These are phyloP conservation scores for Ophion ventricosus DNA, from an alignment of 2,888 invertebrate genomes.

Conservation along the genomic window DNA sequence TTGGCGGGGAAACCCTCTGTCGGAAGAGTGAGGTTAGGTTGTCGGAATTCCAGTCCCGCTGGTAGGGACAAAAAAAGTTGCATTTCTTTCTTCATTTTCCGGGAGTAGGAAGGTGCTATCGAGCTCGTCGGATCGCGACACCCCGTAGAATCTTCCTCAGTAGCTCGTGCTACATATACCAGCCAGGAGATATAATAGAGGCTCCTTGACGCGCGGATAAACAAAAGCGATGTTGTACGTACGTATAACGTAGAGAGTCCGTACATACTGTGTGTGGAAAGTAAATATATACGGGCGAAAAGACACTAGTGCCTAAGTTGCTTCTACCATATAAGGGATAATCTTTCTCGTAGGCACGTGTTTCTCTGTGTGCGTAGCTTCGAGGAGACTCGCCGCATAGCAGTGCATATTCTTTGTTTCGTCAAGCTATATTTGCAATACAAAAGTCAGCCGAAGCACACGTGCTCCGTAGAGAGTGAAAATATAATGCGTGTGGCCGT, in stretches of 20 bases:
- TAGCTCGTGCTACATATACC: background rate
- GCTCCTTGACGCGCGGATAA: slow-evolving; percentile 1
- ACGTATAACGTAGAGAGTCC: slow-evolving; percentile 1
- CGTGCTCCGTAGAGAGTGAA: slow-evolving; percentile 50
- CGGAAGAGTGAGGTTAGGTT: background rate
- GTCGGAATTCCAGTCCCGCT: background rate
- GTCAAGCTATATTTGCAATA: slow-evolving; percentile 41
- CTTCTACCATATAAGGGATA: slow-evolving; percentile 32
- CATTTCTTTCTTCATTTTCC: background rate
- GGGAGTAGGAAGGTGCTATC: background rate
- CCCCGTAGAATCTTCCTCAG: background rate
- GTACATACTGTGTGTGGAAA: background rate
- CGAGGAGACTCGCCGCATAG: slow-evolving; percentile 20
- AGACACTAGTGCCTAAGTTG: background rate
- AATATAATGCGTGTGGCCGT: slow-evolving; percentile 35
- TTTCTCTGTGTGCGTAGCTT: background rate
- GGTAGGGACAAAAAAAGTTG: background rate
- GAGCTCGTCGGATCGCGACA: background rate
- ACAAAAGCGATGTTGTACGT: background rate
- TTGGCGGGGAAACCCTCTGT: background rate
- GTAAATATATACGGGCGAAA: slow-evolving; percentile 2
- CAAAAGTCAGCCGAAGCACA: slow-evolving; percentile 54
- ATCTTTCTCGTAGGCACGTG: slow-evolving; percentile 9
- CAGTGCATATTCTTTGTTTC: slow-evolving; percentile 59
- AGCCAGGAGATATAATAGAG: background rate